Percentiles rank a stretch among this genome's conserved stretches.
Evolutionary conservation across 2,797 vertebrate genomes (phyloP).

Genomic region (Cyprinodon diabolis): DNA sequence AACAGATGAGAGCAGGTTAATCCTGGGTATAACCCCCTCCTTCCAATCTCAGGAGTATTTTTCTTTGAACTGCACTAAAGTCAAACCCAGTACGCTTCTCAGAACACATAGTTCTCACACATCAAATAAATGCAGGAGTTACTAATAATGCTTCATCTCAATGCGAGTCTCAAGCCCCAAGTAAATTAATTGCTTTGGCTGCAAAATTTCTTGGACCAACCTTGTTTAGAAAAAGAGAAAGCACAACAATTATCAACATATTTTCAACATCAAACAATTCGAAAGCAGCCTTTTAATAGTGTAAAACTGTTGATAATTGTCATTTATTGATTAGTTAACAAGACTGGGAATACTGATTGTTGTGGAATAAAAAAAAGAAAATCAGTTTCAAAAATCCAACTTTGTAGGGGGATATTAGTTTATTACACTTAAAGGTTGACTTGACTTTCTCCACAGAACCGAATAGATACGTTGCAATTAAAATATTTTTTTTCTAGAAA

Average conservation of each 20-base stretch:
- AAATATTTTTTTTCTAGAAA: too few species aligned
- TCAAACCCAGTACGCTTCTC: conserved; percentile 65
- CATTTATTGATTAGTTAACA: conserved; percentile 11
- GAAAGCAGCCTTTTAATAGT: conserved; percentile 28
- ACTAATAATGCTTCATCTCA: conserved; percentile 41
- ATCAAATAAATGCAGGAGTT: conserved; percentile 66
- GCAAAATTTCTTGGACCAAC: conserved; percentile 50
- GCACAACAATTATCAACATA: conserved; percentile 37
- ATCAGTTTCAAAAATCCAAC: too few species aligned
- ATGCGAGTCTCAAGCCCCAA: conserved; percentile 47
- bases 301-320: conserved; percentile 29
- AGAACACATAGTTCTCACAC: conserved; percentile 60
- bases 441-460: too few species aligned
- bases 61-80: conserved; percentile 68
- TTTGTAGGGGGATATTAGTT: too few species aligned
- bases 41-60: conserved; percentile 18
- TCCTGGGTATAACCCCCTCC: too few species aligned
- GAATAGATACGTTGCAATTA: too few species aligned
- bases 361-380: not conserved
- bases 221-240: conserved; percentile 26
- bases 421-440: too few species aligned
- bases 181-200: conserved; percentile 52
- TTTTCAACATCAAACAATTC: conserved; percentile 34
- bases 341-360: not conserved
- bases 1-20: too few species aligned